Evolutionary conservation across 1,140 invertebrate species (phyloP).

Genomic region (Pararge aegeria): DNA sequence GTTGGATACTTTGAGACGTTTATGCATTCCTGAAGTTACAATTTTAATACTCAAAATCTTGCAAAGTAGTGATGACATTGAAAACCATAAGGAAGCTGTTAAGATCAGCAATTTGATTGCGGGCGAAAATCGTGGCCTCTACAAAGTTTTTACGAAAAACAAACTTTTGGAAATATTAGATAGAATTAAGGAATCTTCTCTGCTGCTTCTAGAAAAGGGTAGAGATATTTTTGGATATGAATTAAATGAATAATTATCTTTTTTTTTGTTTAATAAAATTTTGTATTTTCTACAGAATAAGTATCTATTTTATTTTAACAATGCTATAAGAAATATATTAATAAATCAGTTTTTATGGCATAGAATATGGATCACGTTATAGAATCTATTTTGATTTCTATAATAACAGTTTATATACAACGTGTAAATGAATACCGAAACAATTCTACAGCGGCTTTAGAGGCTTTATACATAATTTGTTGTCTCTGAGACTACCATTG

Average conservation of each 20-base stretch:
- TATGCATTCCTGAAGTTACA: constrained; percentile 92
- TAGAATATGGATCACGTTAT: too few relatives aligned
- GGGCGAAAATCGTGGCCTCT: constrained; percentile 88
- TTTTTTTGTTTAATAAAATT: constrained; percentile 38
- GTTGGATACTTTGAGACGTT: constrained; percentile 86
- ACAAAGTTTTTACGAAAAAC: constrained; percentile 89
- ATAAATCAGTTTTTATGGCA: neutral
- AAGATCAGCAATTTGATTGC: constrained; percentile 90
- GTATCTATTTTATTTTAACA: constrained; percentile 10
- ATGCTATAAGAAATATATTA: neutral
- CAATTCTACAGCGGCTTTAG: too few relatives aligned
- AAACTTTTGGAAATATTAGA: constrained; percentile 87
- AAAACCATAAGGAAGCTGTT: constrained; percentile 89
- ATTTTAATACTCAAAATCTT: constrained; percentile 90
- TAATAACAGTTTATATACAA: too few relatives aligned
- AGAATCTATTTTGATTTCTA: too few relatives aligned
- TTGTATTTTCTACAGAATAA: constrained; percentile 42
- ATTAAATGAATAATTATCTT: constrained; percentile 53
- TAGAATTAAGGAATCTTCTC: constrained; percentile 89
- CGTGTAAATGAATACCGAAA: too few relatives aligned
- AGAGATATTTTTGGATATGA: constrained; percentile 87
- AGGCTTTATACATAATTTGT: too few relatives aligned
- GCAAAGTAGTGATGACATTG: constrained; percentile 86
- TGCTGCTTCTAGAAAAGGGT: constrained; percentile 85
- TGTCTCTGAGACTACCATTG: too few relatives aligned